Conservation (phyloP, 2,888 invertebrate species). For the Resseliella maxima region DNA sequence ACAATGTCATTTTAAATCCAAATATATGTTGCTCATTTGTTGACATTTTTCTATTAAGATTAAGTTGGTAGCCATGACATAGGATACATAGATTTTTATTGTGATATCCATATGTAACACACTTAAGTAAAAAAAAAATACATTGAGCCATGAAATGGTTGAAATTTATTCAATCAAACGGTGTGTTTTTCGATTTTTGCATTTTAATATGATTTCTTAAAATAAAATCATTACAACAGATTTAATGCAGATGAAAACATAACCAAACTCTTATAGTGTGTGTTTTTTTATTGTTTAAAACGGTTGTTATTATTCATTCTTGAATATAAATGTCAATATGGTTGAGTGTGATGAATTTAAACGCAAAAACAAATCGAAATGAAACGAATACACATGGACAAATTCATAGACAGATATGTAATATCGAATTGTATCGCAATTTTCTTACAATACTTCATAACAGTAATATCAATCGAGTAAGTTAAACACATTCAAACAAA, state of each 20-base stretch:
- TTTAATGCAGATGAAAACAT: background rate
- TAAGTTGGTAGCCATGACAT: constrained; percentile 15
- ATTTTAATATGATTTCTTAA: too few relatives aligned
- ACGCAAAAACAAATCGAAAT: constrained; percentile 40
- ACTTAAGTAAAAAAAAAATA: background rate
- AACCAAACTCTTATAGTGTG: background rate
- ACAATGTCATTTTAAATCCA: background rate
- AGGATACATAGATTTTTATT: background rate
- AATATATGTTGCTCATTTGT: constrained; percentile 2
- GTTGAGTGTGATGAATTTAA: too few relatives aligned
- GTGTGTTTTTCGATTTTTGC: too few relatives aligned
- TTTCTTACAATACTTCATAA: too few relatives aligned
- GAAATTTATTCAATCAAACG: too few relatives aligned
- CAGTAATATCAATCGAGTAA: too few relatives aligned
- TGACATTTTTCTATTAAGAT: background rate
- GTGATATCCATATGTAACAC: background rate
- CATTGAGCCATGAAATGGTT: background rate
- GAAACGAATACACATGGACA: too few relatives aligned
- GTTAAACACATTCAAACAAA: background rate
- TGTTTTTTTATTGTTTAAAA: background rate
- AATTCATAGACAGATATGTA: too few relatives aligned
- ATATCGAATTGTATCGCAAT: too few relatives aligned
- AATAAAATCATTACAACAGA: too few relatives aligned
- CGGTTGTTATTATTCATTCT: background rate
- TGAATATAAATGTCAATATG: background rate